Evolutionary conservation across 1,140 invertebrate species (phyloP), one percentile per base, ranked within the genome.

Genomic region (Oppia nitens): DNA sequence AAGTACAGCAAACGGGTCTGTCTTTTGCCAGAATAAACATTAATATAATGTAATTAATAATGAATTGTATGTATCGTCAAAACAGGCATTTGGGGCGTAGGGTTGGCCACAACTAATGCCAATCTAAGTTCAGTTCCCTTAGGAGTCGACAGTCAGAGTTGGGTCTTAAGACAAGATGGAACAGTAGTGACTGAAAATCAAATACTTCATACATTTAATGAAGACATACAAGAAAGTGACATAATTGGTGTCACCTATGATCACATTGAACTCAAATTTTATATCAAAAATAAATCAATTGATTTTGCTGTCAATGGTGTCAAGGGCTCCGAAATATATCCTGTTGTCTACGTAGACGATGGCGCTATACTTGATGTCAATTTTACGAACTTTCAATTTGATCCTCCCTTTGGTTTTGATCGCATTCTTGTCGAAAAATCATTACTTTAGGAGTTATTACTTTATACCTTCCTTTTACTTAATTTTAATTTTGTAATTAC

Each of bases 341-440:
- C 95, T 20, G 83, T 86, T 26, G 76, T 98, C 60, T 97, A 89
- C 78, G 93, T 98, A 65, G 91, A 96, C 68, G 90, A 96, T 72
- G 92, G 92, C 67, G 92, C 93, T 28, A 95, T 97, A 62, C 72
- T 98, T 70, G 94, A 98, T 73, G 81, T 94, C 64, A 84, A 91
- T 65, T 80, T 97, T 71, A 83, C 88, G 61, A 84, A 84, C 66
- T 98, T 97, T 72, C 75, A 79, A 59, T 81, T 88, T 70, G 75
- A 81, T 2, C 83, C 86, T 47, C 93, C 94, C 0, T 73, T 78
- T 47, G 94, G 94, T 28, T 98, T 87, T 71, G 90, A 95, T 62
- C 85, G 85, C 74, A 97, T 98, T 61, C 88, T 98, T 83, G 76
- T 96, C 54, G 94, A 98, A 73, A 90, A 98, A 71, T 93, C 91